Evolutionary conservation across 2,113 vertebrate genomes (phyloP), one percentile per base, ranked within the genome.

Genomic region (Arvicanthis niloticus): DNA sequence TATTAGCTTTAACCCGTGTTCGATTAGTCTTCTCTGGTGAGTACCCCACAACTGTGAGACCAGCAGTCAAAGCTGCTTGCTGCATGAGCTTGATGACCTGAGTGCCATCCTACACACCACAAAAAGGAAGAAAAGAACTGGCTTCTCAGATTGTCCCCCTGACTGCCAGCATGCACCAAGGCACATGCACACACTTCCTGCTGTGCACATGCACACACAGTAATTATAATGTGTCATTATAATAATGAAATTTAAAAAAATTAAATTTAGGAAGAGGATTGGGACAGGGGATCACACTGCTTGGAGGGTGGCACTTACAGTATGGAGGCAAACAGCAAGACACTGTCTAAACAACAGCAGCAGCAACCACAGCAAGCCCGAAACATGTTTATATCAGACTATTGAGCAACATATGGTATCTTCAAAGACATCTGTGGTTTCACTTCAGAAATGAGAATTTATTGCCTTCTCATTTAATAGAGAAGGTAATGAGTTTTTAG

Each of bases 371-470:
- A 1, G 37, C 17, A n/a, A 81, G 82, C 73, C 37, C 12, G 37
- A 51, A 45, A 45, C 45, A 45, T 40, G 37, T 19, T 68, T 68
- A 29, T 12, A 31, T 37, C 37, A 19, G 62, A 29, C 48, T 21
- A 21, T 15, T 42, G 86, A 40, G 26, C 76, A 95, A 11, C 76
- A 22, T 34, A 53, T 92, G 56, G 7, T 53, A 26, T 70, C 29
- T 75, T 97, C 9, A 34, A 37, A 88, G 67, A 68, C 31, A 51
- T 81, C 45, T 88, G 2, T 84, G 81, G 26, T 5, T 42, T 65
- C 31, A 53, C 16, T 84, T 42, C 58, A 87, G 86, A 51, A 82
- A 73, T 93, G 73, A 51, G 67, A 93, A 92, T 40, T 88, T 96
- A 81, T 80, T 48, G 67, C 45, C 51, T 45, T 24, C 45, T 68